Evolutionary conservation across 2,888 invertebrate genomes (phyloP).

Genomic region (Amblyjoppa proteus): DNA sequence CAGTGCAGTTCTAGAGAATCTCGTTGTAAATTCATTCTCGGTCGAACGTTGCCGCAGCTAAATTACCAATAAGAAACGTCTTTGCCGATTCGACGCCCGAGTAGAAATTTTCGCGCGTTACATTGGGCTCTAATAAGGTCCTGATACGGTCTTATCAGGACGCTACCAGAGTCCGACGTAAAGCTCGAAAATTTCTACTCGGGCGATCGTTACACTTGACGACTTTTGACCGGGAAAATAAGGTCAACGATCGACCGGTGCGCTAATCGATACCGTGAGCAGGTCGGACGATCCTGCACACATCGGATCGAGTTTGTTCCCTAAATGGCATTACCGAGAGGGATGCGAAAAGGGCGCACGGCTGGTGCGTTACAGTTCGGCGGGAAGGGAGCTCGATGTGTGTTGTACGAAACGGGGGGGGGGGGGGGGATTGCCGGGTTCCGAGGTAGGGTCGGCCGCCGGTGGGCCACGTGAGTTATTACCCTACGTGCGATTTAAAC

Average conservation of each 20-base stretch:
- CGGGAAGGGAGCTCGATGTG: background rate
- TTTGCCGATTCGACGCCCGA: background rate
- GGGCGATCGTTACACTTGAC: too few species aligned
- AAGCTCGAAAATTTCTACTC: too few species aligned
- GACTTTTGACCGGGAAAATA: constrained; percentile 2
- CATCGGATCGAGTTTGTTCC: constrained; percentile 25
- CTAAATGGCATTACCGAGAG: constrained; percentile 40
- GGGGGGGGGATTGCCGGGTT: constrained; percentile 26
- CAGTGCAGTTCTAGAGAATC: too few species aligned
- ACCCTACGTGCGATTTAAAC: constrained; percentile 66
- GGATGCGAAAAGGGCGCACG: constrained; percentile 9
- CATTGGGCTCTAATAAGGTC: too few species aligned
- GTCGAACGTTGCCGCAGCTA: too few species aligned
- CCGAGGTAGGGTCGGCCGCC: constrained; percentile 50
- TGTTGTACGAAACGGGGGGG: constrained; percentile 3
- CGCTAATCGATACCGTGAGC: constrained; percentile 8
- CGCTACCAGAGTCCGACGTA: too few species aligned
- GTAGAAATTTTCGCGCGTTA: background rate
- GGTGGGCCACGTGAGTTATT: constrained; percentile 59
- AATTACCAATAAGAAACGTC: too few species aligned
- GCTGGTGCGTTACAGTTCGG: constrained; percentile 25
- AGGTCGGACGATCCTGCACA: constrained; percentile 7
- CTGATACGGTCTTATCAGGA: too few species aligned
- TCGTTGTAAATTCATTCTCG: too few species aligned
- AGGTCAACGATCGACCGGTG: constrained; percentile 7